Evolutionary conservation across 2,113 vertebrate genomes (phyloP).

Genomic region (Etheostoma spectabile): DNA sequence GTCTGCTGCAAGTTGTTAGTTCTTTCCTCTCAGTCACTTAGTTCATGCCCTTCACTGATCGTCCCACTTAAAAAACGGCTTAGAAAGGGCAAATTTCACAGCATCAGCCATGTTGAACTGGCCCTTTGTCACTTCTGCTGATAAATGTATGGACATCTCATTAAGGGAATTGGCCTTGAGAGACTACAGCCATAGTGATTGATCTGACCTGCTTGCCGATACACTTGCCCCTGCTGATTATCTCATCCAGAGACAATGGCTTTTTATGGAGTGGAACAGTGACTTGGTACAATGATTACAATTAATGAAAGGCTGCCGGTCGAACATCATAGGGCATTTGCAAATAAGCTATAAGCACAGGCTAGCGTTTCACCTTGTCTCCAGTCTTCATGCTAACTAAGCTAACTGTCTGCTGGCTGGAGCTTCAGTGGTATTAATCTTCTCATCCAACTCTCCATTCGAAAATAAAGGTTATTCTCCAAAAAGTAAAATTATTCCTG

Average conservation of each 20-base stretch:
- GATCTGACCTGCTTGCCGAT: slow-evolving; percentile 39
- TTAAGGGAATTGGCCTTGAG: slow-evolving; percentile 68
- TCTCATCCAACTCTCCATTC: too few species aligned
- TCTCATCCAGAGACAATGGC: slow-evolving; percentile 52
- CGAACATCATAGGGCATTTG: not conserved
- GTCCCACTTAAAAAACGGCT: not conserved
- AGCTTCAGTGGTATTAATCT: too few species aligned
- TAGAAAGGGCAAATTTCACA: slow-evolving; percentile 31
- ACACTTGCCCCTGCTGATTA: slow-evolving; percentile 39
- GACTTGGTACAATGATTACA: slow-evolving; percentile 21
- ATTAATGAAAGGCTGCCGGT: slow-evolving; percentile 33
- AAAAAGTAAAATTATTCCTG: too few species aligned
- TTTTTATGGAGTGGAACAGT: slow-evolving; percentile 51
- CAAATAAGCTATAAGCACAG: not conserved
- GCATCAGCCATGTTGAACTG: slow-evolving; percentile 34
- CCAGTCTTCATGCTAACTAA: not conserved
- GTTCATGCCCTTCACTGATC: slow-evolving; percentile 13
- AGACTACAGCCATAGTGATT: slow-evolving; percentile 29
- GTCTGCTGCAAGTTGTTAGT: slow-evolving; percentile 20
- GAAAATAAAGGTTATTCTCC: too few species aligned
- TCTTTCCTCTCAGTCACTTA: slow-evolving; percentile 2
- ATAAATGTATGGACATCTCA: slow-evolving; percentile 58
- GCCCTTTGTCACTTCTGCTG: slow-evolving; percentile 39
- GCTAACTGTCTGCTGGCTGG: not conserved
- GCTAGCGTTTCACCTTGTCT: too few species aligned